Evolutionary conservation across 2,888 invertebrate genomes (phyloP).

Genomic region (Gisinianus flammeolus): DNA sequence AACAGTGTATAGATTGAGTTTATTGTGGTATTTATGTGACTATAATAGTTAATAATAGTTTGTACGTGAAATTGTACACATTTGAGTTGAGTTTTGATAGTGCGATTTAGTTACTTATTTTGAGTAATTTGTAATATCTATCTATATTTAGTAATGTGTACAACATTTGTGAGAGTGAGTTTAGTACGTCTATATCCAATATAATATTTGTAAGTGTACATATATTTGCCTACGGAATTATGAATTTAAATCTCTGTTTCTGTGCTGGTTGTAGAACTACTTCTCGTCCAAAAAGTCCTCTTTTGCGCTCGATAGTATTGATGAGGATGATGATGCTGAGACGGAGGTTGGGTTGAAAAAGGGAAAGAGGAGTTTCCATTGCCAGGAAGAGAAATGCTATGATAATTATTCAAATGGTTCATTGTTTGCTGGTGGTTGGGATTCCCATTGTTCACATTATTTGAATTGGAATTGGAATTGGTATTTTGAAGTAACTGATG

Average conservation of each 20-base stretch:
- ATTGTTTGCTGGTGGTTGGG: constrained; percentile 27
- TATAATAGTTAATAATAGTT: too few species aligned
- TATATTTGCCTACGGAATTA: too few species aligned
- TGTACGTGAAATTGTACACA: too few species aligned
- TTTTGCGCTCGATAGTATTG: constrained; percentile 57
- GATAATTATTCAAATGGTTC: constrained; percentile 17
- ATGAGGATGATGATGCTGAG: constrained; percentile 34
- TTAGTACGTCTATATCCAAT: too few species aligned
- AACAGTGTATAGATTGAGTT: too few species aligned
- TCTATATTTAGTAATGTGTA: neutral
- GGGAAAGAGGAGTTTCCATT: constrained; percentile 31
- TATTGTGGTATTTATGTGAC: too few species aligned
- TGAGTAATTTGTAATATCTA: too few species aligned
- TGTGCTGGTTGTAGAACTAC: constrained; percentile 54
- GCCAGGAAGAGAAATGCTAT: constrained; percentile 24
- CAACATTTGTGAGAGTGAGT: neutral
- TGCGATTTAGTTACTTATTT: too few species aligned
- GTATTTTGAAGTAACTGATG: too few species aligned
- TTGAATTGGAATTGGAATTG: neutral
- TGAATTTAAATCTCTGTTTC: constrained; percentile 56
- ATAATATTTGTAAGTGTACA: too few species aligned
- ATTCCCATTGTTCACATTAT: neutral
- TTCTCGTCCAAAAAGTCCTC: constrained; percentile 56
- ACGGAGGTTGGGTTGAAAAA: constrained; percentile 29
- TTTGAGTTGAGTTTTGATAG: too few species aligned